Base-by-base conservation (phyloP, 1,140 invertebrate genomes). In the Zaprionus vittiger region DNA sequence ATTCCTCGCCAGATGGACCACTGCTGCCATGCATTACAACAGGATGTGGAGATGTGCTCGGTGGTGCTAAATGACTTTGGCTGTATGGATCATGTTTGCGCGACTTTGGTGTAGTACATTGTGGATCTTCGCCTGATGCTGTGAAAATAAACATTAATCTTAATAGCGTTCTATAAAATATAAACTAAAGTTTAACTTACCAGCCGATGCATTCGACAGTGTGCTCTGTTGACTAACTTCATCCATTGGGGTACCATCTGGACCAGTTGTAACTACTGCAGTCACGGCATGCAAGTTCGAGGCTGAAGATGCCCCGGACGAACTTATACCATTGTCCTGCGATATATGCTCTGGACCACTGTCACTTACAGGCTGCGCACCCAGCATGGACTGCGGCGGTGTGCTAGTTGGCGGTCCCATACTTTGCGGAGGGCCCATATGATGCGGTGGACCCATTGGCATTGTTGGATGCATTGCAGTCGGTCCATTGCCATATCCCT, bases 211-310 rank as follows among this genome's bases (percentile, higher is more conserved):
- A 93, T 98, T 98, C 57, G 97, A 98, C 65, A 98, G 94, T 70
- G 97, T 98, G 77, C 97, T 98, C 93, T 98, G 97, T 91, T 98
- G 97, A 80, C 96, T 97, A 77, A 96, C 97, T 93, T 98, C 97
- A 93, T 98, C 97, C 70, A 98, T 94, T 26, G 96, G 95, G 59
- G 96, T 95, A 47, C 97, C 97, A 94, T 98, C 97, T 4, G 97
- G 97, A 24, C 97, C 97, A 49, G 97, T 97, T 67, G 97, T 97
- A 79, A 97, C 96, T 63, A 97, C 95, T 55, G 96, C 96, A n/a
- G 96, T 97, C 68, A 97, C 96, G 22, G 96, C 95, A 83, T 95
- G 95, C 65, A 90, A 54, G 6, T 73, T 79, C 20, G 77, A 38
- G 77, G 93, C 93, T 68, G 94, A 93, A 54, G 94, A 93, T 65